Evolutionary conservation across 2,113 vertebrate species (phyloP).

Genomic region (Mesitornis unicolor): DNA sequence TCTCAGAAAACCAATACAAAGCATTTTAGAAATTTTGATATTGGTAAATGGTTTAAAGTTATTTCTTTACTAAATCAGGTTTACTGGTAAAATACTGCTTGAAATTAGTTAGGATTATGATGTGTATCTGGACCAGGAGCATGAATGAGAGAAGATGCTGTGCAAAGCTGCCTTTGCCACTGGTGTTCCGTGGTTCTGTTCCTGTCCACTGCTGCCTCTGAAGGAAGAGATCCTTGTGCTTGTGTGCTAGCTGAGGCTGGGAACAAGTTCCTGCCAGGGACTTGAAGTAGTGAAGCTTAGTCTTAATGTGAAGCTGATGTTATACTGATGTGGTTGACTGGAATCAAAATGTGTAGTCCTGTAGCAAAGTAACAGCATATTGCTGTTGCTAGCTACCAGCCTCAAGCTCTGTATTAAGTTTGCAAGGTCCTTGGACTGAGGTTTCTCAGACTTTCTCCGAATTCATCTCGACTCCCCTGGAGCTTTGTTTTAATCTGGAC

Average conservation of each 20-base stretch:
- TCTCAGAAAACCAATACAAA: not conserved
- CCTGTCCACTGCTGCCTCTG: not conserved
- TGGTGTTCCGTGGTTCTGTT: no score
- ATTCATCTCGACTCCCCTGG: not conserved
- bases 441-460: not conserved
- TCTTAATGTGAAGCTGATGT: not conserved
- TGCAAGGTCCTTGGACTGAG: not conserved
- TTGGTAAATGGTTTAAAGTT: not conserved
- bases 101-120: not conserved
- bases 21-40: not conserved
- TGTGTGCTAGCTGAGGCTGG: not conserved
- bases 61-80: not conserved
- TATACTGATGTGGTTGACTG: not conserved
- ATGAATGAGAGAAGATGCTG: not conserved
- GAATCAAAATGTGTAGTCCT: not conserved
- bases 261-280: not conserved
- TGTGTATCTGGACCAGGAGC: not conserved
- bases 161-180: not conserved
- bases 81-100: not conserved
- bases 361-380: not conserved
- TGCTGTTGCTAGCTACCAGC: not conserved
- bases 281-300: not conserved
- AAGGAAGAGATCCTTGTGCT: not conserved
- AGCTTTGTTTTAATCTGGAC: not conserved
- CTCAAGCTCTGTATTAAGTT: not conserved